Evolutionary conservation across 2,888 invertebrate genomes (phyloP), one percentile per base, ranked within the genome.

Genomic region (Lasioglossum leucozonium): DNA sequence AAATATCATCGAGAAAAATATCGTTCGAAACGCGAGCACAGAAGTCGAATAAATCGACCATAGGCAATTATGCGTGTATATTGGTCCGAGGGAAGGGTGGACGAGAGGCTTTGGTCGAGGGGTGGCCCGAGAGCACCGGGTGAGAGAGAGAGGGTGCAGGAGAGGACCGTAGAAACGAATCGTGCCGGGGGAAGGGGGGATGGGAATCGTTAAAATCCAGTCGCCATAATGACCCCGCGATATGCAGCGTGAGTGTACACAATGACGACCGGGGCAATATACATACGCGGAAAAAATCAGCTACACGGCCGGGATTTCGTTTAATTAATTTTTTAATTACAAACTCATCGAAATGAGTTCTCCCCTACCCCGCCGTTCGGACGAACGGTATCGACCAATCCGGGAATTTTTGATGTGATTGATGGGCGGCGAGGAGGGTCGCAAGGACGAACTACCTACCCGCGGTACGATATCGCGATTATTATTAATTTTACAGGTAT

Each of bases 271-370:
- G 55, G n/a, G 69, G 81, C 79, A 78, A 84, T 85, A 84, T 78
- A 77, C 80, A 77, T 78, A 79, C 73, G 55, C 11, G 51, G 79
- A 90, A 90, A 91, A 89, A 92, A 87, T 91, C 89, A 90, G 87
- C 89, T 85, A 16, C 87, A 86, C 89, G 88, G 86, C 86, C 82
- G 88, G 88, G 89, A 92, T 90, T 90, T 88, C 90, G 91, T 91
- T 92, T 91, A 92, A 91, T 93, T 91, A 91, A 93, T 93, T 93
- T 93, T 93, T 91, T 92, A 91, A 91, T 91, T 90, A 88, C 90
- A 90, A 92, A 89, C 90, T 89, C 92, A 90, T 90, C 90, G 89
- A 87, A 87, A 89, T 88, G 90, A 86, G 88, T 82, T 85, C 84
- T 78, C 83, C 51, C 37, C 67, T 6, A 26, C 67, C 4, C 34